Evolutionary conservation across 2,797 vertebrate genomes (phyloP).

Genomic region (Poeciliopsis presidionis): DNA sequence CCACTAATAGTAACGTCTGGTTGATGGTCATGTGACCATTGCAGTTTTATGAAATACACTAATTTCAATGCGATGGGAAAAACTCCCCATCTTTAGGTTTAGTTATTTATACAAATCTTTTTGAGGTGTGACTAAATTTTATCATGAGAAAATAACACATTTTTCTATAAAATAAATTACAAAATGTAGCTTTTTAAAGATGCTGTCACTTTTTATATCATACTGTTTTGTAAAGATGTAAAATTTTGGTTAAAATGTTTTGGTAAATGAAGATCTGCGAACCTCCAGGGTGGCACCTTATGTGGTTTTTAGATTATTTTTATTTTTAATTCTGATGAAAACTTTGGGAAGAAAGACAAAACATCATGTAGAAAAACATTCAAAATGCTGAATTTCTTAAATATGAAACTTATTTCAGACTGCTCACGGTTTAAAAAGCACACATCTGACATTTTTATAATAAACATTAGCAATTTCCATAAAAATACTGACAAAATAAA

Average conservation of each 20-base stretch:
- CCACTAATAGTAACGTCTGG: no score
- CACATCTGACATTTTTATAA: slow-evolving; percentile 26
- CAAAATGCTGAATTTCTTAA: slow-evolving; percentile 51
- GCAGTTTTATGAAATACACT: no score
- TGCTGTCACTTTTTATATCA: background rate
- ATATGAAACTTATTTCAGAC: slow-evolving; percentile 39
- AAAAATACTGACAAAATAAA: slow-evolving; percentile 50
- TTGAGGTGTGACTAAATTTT: background rate
- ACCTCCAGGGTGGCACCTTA: slow-evolving; percentile 19
- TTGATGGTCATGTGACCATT: no score
- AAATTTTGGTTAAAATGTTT: background rate
- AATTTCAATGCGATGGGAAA: no score
- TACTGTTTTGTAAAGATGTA: background rate
- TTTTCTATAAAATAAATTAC: background rate
- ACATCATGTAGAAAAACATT: slow-evolving; percentile 65
- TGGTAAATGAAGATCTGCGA: background rate
- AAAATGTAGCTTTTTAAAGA: background rate
- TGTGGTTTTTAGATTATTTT: background rate
- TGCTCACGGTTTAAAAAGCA: slow-evolving; percentile 51
- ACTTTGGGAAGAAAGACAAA: slow-evolving; percentile 26
- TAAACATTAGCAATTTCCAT: slow-evolving; percentile 44
- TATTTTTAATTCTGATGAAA: background rate
- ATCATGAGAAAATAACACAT: background rate
- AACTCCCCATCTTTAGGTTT: background rate
- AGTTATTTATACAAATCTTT: background rate